phyloP scores from a whole-genome alignment of 2,797 vertebrate species.

The Bradypodion pumilum region DNA sequence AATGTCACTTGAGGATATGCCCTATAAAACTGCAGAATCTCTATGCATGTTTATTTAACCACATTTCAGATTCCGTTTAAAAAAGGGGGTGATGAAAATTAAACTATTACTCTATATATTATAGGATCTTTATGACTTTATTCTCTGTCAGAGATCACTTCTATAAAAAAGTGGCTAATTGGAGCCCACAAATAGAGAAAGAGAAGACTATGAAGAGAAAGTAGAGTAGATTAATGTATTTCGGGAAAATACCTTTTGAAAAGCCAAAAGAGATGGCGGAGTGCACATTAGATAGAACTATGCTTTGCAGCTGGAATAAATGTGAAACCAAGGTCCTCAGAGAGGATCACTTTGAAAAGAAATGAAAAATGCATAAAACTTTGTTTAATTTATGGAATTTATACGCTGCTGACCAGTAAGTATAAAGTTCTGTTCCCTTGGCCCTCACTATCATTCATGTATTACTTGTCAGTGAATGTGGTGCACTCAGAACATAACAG shows the following conservation, averaged over 20 bases:
- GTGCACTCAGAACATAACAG: conserved; percentile 83
- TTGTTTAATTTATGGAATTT: conserved; percentile 82
- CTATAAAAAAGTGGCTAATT: background rate
- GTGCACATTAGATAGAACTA: conserved; percentile 51
- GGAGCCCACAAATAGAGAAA: conserved; percentile 10
- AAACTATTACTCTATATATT: rapidly evolving
- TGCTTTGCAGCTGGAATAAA: conserved; percentile 62
- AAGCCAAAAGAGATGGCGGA: conserved; percentile 25
- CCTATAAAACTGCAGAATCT: background rate
- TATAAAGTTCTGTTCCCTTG: conserved; percentile 81
- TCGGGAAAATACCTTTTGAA: conserved; percentile 24
- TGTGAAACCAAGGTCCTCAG: conserved; percentile 68
- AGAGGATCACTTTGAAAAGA: conserved; percentile 72
- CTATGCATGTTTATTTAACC: background rate
- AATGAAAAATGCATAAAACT: conserved; percentile 82
- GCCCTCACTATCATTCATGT: conserved; percentile 80
- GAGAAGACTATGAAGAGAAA: background rate
- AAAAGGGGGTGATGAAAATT: background rate
- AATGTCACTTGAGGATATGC: too few relatives aligned
- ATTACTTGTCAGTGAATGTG: conserved; percentile 82
- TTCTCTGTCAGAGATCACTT: background rate
- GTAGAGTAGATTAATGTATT: background rate
- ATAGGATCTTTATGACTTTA: background rate
- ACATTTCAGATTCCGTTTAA: background rate
- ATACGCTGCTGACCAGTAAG: conserved; percentile 84